phyloP scores from a whole-genome alignment of 2,113 vertebrate species.

The Apeltes quadracus region DNA sequence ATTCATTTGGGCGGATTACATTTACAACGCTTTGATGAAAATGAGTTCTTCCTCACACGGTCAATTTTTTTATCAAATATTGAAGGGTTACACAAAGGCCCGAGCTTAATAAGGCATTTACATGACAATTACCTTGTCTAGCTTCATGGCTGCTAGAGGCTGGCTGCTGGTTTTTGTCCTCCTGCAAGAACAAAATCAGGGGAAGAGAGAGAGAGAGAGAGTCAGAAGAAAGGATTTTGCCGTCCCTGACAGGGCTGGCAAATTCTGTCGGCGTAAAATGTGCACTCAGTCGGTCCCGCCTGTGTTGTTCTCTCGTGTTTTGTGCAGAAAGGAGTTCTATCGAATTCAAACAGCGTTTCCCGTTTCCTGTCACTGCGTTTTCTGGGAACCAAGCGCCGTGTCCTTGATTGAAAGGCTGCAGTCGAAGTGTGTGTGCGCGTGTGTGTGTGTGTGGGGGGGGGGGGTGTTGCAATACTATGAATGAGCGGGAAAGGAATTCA shows the following conservation, averaged over 20 bases:
- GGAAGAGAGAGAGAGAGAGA: conserved; percentile 4
- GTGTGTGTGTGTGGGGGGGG: background rate
- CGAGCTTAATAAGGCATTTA: conserved; percentile 8
- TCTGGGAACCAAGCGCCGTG: conserved; percentile 49
- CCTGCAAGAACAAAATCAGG: background rate
- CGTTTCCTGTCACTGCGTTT: conserved; percentile 55
- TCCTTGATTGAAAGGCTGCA: conserved; percentile 46
- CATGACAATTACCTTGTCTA: background rate
- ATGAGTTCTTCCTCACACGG: background rate
- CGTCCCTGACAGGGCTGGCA: conserved; percentile 26
- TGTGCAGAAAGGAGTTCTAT: conserved; percentile 40
- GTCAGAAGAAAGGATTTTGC: conserved; percentile 14
- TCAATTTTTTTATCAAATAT: conserved; percentile 1
- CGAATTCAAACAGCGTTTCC: conserved; percentile 47
- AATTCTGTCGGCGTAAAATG: conserved; percentile 44
- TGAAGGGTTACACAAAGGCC: conserved; percentile 21
- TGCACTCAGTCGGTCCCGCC: conserved; percentile 11
- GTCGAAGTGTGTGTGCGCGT: conserved; percentile 2
- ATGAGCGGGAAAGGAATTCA: conserved; percentile 64
- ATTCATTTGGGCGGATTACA: conserved; percentile 31
- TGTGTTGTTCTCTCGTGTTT: conserved; percentile 35
- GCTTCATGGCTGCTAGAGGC: background rate
- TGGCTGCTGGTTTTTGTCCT: conserved; percentile 2
- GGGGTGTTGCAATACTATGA: conserved; percentile 43
- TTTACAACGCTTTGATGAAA: conserved; percentile 7